phyloP scores from a whole-genome alignment of 2,797 vertebrate genomes.

The Carduelis carduelis region DNA sequence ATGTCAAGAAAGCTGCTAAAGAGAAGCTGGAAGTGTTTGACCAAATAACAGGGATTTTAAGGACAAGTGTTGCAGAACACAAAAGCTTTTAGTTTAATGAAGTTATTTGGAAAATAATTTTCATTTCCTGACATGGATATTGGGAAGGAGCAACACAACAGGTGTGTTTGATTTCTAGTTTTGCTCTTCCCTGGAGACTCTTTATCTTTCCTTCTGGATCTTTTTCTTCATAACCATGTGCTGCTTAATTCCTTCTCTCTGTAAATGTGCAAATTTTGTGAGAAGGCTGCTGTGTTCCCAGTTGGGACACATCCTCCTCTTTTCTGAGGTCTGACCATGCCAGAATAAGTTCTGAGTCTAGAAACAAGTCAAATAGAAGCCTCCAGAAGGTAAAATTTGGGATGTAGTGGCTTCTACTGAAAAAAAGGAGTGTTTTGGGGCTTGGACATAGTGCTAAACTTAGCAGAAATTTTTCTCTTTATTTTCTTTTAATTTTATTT shows the following conservation, averaged over 20 bases:
- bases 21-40: not conserved
- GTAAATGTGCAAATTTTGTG: not conserved
- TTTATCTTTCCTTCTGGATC: not conserved
- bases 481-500: not conserved
- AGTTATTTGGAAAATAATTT: not conserved
- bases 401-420: not conserved
- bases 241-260: not conserved
- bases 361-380: not conserved
- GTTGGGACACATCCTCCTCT: not conserved
- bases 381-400: not conserved
- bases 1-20: not conserved
- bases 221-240: not conserved
- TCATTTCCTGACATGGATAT: not conserved
- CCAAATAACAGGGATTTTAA: not conserved
- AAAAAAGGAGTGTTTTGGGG: rapidly evolving
- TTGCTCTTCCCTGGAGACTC: not conserved
- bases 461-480: not conserved
- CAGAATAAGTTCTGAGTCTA: not conserved
- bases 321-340: not conserved
- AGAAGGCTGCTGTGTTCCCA: not conserved
- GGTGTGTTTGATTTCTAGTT: not conserved
- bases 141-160: not conserved
- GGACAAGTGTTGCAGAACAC: not conserved
- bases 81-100: not conserved
- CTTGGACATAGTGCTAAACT: not conserved